Evolutionary conservation across 2,888 invertebrate species (phyloP).

Genomic region (Pecten maximus): DNA sequence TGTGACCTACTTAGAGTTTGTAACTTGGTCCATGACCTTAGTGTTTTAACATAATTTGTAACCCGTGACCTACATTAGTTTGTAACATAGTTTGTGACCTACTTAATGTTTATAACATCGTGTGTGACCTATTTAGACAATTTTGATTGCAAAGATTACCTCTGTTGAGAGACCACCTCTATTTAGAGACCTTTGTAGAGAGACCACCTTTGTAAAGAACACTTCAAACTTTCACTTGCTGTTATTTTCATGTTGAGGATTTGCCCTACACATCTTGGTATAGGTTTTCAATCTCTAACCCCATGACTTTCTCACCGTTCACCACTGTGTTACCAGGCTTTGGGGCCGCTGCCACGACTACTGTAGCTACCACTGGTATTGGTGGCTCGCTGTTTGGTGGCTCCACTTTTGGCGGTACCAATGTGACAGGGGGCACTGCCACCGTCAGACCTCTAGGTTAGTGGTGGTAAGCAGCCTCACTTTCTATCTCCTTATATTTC

Average conservation of each 20-base stretch:
- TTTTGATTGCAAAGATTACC: too few relatives aligned
- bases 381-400: constrained; percentile 41
- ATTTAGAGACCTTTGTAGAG: not conserved
- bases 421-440: constrained; percentile 54
- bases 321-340: constrained; percentile 37
- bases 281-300: not conserved
- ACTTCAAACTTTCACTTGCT: too few relatives aligned
- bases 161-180: not conserved
- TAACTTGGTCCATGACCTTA: too few relatives aligned
- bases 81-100: not conserved
- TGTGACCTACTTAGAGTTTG: too few relatives aligned
- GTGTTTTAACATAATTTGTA: too few relatives aligned
- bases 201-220: not conserved
- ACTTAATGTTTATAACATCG: not conserved
- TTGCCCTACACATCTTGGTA: not conserved
- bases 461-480: constrained; percentile 66
- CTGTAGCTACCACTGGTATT: constrained; percentile 19
- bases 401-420: constrained; percentile 11
- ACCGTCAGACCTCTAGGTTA: constrained; percentile 71
- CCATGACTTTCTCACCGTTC: not conserved
- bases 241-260: not conserved
- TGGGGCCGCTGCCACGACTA: constrained; percentile 44
- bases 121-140: not conserved
- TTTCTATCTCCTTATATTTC: not conserved
- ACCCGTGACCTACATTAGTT: not conserved